Base-by-base conservation (phyloP, 2,888 invertebrate genomes). In the Rhogogaster chlorosoma region DNA sequence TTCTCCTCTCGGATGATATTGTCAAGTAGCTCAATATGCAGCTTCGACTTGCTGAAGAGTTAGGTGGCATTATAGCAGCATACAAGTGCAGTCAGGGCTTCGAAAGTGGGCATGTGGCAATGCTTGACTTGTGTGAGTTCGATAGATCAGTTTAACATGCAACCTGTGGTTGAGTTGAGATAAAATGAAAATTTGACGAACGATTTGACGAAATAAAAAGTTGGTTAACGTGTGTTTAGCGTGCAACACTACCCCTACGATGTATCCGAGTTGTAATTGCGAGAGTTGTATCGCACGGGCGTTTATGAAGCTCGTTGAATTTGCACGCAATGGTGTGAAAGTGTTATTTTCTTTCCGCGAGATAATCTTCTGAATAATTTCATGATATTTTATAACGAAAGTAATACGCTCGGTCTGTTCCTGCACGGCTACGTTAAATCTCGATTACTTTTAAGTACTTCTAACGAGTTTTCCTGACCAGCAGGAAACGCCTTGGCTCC, bases 401-500 rank as follows among this genome's bases (percentile, higher is more conserved):
- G 78, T 29, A 57, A 26, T 12, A 45, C 26, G 75, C 42, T 22
- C 45, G 78, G 10, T 49, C 78, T 32, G 53, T 29, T 53, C n/a
- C 53, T n/a, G n/a, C 26, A 9, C 45, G 75, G 32, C 53, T 57
- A 57, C 78, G 57, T 78, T 78, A 78, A 78, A 78, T 78, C 78
- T 78, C 78, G 78, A 78, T 78, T 78, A 78, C 57, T 78, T 78
- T 78, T 78, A 78, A 78, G 57, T 57, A 78, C 78, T 78, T 57
- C 78, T 78, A 78, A 78, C 57, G 78, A 78, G 78, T 78, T 78
- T 53, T 57, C 78, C 78, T 78, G 78, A 53, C 78, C 78, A 53
- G 53, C 32, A 57, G 78, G 53, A 78, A 78, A 78, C 36, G 57
- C 18, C 57, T 53, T 15, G 32, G 78, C 78, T 53, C 10, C 0